Evolutionary conservation across 2,113 vertebrate genomes (phyloP).

Genomic region (Centropus bengalensis): DNA sequence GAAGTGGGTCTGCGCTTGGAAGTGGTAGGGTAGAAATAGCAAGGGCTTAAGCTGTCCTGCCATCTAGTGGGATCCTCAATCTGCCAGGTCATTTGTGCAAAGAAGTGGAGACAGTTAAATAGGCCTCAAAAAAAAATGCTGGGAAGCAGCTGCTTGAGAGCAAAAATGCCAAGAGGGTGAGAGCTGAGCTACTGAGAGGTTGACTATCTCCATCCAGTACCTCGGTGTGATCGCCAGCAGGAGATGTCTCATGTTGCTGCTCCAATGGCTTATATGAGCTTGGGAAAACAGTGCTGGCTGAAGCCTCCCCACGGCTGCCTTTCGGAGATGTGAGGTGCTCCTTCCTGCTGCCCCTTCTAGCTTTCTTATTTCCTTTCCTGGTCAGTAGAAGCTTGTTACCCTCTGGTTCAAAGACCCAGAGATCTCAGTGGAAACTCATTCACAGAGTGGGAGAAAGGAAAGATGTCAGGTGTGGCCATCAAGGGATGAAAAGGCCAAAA

Average conservation of each 20-base stretch:
- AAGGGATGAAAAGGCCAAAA: neutral
- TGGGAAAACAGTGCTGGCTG: neutral
- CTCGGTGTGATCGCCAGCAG: neutral
- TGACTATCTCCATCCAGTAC: neutral
- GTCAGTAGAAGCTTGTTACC: neutral
- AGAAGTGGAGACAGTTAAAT: neutral
- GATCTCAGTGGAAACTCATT: neutral
- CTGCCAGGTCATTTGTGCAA: neutral
- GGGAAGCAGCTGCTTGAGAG: neutral
- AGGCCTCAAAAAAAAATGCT: neutral
- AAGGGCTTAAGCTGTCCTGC: constrained; percentile 28
- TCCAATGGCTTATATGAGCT: neutral
- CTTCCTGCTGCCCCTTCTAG: neutral
- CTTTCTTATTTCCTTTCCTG: neutral
- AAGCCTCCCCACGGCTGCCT: neutral
- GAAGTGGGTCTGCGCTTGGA: neutral
- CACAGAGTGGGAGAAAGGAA: neutral
- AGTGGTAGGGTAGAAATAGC: neutral
- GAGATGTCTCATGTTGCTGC: accelerated
- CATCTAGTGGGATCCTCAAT: constrained; percentile 32
- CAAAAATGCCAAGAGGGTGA: neutral
- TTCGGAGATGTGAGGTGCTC: accelerated
- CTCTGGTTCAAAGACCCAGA: accelerated
- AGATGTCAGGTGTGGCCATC: accelerated
- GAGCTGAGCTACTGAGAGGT: neutral